Percentiles rank a stretch among this genome's conserved stretches.
Conservation (phyloP, 2,888 invertebrate species). For the Camptogramma bilineatum region DNA sequence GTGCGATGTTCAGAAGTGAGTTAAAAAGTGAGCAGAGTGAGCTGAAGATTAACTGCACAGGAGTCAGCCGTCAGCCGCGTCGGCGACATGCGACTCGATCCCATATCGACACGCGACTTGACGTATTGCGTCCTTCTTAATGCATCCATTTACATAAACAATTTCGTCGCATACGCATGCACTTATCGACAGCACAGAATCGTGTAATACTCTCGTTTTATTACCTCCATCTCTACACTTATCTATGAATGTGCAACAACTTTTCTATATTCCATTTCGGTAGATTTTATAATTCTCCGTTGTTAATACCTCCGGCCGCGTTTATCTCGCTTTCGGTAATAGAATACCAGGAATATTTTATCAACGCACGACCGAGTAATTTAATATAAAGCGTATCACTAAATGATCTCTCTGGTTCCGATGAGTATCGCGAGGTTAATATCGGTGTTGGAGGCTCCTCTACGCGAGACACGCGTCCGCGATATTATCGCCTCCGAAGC, state of each 20-base stretch:
- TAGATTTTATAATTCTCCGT: constrained; percentile 50
- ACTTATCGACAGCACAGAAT: constrained; percentile 35
- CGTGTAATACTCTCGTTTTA: constrained; percentile 52
- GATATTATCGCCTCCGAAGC: constrained; percentile 80
- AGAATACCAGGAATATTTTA: constrained; percentile 83
- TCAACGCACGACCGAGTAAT: constrained; percentile 85
- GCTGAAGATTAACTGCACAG: constrained; percentile 61
- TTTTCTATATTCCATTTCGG: constrained; percentile 35
- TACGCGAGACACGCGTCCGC: constrained; percentile 79
- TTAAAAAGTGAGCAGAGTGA: constrained; percentile 61
- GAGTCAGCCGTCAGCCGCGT: constrained; percentile 43
- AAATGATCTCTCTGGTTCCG: constrained; percentile 79
- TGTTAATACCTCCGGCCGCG: constrained; percentile 73
- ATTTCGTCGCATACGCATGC: constrained; percentile 55
- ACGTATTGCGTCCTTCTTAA: constrained; percentile 68
- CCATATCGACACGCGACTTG: constrained; percentile 77
- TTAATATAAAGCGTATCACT: constrained; percentile 86
- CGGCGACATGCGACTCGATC: constrained; percentile 58
- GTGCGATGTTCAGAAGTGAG: constrained; percentile 39
- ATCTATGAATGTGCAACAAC: constrained; percentile 32
- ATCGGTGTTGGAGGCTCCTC: constrained; percentile 82
- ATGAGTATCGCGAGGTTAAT: constrained; percentile 82
- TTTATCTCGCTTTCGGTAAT: constrained; percentile 83
- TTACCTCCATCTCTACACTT: constrained; percentile 29
- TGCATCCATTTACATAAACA: constrained; percentile 68